Base-by-base conservation (phyloP, 1,140 invertebrate species). In the Olivierus martensii region DNA sequence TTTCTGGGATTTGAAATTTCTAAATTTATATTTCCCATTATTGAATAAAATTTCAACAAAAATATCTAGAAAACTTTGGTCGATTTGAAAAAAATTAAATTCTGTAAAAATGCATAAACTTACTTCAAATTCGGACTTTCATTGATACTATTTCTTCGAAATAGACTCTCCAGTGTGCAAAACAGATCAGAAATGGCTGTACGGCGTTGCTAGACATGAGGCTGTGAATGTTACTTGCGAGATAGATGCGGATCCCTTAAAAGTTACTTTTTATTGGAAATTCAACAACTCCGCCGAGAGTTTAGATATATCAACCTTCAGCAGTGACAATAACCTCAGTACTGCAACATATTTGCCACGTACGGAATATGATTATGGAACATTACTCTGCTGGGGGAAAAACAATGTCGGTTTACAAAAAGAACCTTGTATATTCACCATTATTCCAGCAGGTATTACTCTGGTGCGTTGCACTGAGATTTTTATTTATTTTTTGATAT, bases 281-380 rank as follows among this genome's bases (percentile, higher is more conserved):
- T 91, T 92, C 72, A 92, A 91, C 71, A 90, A 88, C 66, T 87
- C 86, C 2, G 86, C 84, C 0, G 87, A 90, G 63, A 86, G 79
- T 58, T 82, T 87, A 59, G 84, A 89, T 11, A 18, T 52, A 17
- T 35, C 45, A 6, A 49, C 46, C 17, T 72, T 77, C 57, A 70
- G 72, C 63, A 77, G 73, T 62, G 73, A 74, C 19, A 53, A 53
- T 19, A 48, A 36, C 22, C 90, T 87, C 65, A 84, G 81, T 61
- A 77, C 77, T 56, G 73, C 79, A 57, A 78, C 75, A 66, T 85
- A 79, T 67, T 77, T 74, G 49, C 77, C 77, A 18, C 72, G 70
- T 51, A 68, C 67, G 42, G 77, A 79, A 51, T 74, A 75, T 18
- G 86, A 90, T 65, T 78, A 86, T 57, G 85, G 86, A 49, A 85